Evolutionary conservation across 2,113 vertebrate genomes (phyloP).

Genomic region (Dolichallabes microphthalmus): DNA sequence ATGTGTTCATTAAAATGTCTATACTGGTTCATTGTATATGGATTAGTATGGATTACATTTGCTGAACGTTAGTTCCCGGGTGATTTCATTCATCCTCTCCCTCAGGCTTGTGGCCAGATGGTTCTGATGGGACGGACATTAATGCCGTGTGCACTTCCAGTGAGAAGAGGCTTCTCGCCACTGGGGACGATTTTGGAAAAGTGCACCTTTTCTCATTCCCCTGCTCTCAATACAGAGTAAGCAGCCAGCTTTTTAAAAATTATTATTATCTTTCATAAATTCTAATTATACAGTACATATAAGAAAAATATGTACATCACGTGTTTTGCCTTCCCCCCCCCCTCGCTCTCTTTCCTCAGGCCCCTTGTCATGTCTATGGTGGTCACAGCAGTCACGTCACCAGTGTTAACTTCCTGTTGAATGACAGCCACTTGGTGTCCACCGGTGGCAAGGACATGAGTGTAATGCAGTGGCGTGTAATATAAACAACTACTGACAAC

Average conservation of each 20-base stretch:
- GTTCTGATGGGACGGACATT: constrained; percentile 95
- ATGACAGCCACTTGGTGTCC: constrained; percentile 93
- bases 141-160: constrained; percentile 86
- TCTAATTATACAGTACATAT: background rate
- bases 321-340: background rate
- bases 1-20: constrained; percentile 7
- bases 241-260: constrained; percentile 33
- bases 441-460: constrained; percentile 97
- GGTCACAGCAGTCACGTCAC: constrained; percentile 98
- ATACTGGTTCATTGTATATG: background rate
- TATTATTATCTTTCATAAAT: background rate
- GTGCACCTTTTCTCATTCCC: constrained; percentile 95
- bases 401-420: constrained; percentile 89
- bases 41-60: background rate
- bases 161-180: constrained; percentile 83
- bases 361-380: constrained; percentile 87
- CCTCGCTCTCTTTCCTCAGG: constrained; percentile 69
- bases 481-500: constrained; percentile 69
- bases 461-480: constrained; percentile 96
- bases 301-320: background rate
- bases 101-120: constrained; percentile 94
- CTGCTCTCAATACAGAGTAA: constrained; percentile 92
- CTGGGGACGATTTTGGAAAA: constrained; percentile 97
- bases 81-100: background rate
- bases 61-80: background rate